These are phyloP conservation scores for Fregata magnificens DNA, from an alignment of 2,113 vertebrate genomes.

Conservation along the genomic window DNA sequence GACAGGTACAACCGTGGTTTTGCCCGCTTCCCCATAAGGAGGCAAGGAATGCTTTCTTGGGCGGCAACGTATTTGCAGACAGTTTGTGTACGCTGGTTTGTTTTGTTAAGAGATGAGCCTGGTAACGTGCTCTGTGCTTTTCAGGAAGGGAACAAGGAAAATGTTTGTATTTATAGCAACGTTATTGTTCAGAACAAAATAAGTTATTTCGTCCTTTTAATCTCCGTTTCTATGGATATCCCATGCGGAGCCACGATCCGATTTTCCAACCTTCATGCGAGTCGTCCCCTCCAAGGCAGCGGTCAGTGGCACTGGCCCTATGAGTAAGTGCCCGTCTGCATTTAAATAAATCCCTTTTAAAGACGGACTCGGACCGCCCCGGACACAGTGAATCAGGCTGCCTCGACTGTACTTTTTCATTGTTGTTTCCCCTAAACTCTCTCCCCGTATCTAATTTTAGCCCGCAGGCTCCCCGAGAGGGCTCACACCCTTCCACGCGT, in stretches of 20 bases:
- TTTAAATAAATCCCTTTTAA: neutral
- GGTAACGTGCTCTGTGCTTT: neutral
- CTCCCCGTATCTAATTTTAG: neutral
- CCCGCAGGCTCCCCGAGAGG: neutral
- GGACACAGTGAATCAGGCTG: neutral
- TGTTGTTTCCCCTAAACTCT: neutral
- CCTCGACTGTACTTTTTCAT: neutral
- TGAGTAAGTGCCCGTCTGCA: neutral
- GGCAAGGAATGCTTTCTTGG: neutral
- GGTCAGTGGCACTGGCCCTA: neutral
- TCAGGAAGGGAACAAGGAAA: conserved; percentile 2
- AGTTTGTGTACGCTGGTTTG: rapidly evolving
- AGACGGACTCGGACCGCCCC: neutral
- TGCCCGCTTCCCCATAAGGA: neutral
- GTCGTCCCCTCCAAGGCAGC: neutral
- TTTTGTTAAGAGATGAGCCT: neutral
- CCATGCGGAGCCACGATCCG: neutral
- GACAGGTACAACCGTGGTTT: neutral
- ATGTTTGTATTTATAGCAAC: neutral
- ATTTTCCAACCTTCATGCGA: neutral
- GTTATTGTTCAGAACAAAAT: conserved; percentile 23
- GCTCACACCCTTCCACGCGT: neutral
- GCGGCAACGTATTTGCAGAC: neutral
- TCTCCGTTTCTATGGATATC: conserved; percentile 22
- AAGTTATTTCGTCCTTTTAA: conserved; percentile 27